Base-by-base conservation (phyloP, 1,140 invertebrate genomes). In the Diprion similis region DNA sequence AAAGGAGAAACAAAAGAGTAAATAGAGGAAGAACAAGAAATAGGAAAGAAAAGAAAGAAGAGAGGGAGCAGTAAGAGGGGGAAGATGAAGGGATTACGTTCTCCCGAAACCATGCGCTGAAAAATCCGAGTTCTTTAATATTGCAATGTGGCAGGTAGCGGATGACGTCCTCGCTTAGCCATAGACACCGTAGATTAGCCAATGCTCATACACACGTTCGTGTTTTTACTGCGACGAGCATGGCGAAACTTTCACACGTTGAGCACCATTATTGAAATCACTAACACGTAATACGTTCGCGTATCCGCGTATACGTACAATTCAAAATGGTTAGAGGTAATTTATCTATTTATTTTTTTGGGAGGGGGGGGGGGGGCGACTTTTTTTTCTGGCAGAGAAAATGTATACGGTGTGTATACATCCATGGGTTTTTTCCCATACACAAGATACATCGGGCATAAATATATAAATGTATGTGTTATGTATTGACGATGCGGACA, bases 131-230 rank as follows among this genome's bases (percentile, higher is more conserved):
- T 59, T 59, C 51, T 59, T 59, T 59, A 59, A 59, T 59, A 59
- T 59, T 15, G 51, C 11, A 17, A 9, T 59, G 51, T 59, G n/a
- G 51, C 51, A 59, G 51, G 51, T 37, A 13, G 3, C 51, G 51
- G 51, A 59, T 59, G 51, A 59, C 51, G 51, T 59, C 51, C 51
- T 59, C 51, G 51, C 51, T 59, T 59, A 59, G n/a, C 51, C 51
- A 17, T 59, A 59, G 51, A 9, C n/a, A 59, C 51, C n/a, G 51
- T 59, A 59, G 51, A 59, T 59, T 59, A 59, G 51, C 51, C 51
- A 59, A 59, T 59, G 51, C 11, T 59, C 51, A 17, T 59, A 59
- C n/a, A 37, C 24, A 17, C 51, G 51, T 59, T 59, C 51, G 51
- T 9, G n/a, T 59, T 59, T 17, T 6, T 59, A 59, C 11, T 59